Evolutionary conservation across 1,140 invertebrate species (phyloP).

Genomic region (Trialeurodes vaporariorum): DNA sequence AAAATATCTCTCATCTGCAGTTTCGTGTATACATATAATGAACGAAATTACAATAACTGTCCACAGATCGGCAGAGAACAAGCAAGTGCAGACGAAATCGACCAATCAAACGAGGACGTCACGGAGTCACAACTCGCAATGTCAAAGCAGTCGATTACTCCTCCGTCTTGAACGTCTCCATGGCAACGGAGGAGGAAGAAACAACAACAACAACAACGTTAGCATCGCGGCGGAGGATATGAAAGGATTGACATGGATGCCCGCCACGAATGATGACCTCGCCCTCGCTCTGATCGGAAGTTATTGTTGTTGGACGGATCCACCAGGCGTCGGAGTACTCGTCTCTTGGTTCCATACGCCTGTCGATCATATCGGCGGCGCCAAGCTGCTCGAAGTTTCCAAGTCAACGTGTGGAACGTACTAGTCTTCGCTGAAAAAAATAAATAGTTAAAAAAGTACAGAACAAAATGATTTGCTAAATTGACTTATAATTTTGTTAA

Average conservation of each 20-base stretch:
- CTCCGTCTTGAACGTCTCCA: no score
- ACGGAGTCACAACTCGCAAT: not conserved
- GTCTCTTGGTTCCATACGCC: not conserved
- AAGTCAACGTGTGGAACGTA: not conserved
- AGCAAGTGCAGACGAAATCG: not conserved
- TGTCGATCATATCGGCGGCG: not conserved
- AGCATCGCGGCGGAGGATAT: not conserved
- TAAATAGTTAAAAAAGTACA: no score
- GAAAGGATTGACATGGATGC: no score
- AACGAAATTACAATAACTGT: no score
- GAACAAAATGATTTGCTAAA: no score
- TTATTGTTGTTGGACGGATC: not conserved
- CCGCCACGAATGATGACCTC: not conserved
- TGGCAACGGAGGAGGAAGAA: no score
- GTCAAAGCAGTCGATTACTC: not conserved
- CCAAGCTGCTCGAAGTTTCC: not conserved
- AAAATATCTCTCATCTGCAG: no score
- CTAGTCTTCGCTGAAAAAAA: no score
- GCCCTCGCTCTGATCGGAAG: not conserved
- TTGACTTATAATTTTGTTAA: no score
- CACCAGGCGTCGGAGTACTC: not conserved
- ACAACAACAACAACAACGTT: not conserved
- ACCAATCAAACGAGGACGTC: not conserved
- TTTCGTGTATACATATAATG: no score
- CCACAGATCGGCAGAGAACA: not conserved